Percentiles rank a stretch among this genome's conserved stretches.
Conservation (phyloP, 2,113 vertebrate species). For the Coryphaenoides rupestris region DNA sequence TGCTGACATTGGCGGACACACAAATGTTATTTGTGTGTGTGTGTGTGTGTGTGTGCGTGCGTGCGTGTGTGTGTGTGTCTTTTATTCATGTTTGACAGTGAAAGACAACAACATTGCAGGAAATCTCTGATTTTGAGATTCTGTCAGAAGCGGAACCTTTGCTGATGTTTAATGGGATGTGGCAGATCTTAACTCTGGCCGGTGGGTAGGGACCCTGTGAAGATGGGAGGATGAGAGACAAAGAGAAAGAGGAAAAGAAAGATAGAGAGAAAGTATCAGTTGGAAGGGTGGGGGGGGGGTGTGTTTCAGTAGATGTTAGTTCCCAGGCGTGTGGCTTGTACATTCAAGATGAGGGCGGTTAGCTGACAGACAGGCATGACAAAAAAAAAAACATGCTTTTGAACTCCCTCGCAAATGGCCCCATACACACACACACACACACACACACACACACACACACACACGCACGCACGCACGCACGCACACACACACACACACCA, state of each 20-base stretch:
- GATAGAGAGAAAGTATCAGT: constrained; percentile 8
- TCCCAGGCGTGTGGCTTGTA: constrained; percentile 73
- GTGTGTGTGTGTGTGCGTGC: no score
- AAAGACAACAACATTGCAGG: no score
- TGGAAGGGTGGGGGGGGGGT: not conserved
- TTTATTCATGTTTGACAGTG: no score
- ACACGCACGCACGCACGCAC: not conserved
- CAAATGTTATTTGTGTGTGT: no score
- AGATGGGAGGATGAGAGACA: constrained; percentile 3
- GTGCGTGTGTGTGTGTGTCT: no score
- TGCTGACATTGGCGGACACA: not conserved
- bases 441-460: not conserved
- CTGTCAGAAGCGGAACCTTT: no score
- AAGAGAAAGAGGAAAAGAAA: not conserved
- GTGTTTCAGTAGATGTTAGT: constrained; percentile 17
- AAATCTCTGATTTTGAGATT: no score
- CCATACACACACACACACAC: constrained; percentile 24
- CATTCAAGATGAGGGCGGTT: constrained; percentile 72
- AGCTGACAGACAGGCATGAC: constrained; percentile 31
- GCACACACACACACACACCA: not conserved
- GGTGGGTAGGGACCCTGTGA: no score
- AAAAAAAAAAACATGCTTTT: constrained; percentile 24
- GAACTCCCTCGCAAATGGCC: constrained; percentile 39
- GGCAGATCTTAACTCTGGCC: not conserved
- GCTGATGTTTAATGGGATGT: no score